phyloP scores from a whole-genome alignment of 2,797 vertebrate genomes.

The Rhadinocentrus ornatus region DNA sequence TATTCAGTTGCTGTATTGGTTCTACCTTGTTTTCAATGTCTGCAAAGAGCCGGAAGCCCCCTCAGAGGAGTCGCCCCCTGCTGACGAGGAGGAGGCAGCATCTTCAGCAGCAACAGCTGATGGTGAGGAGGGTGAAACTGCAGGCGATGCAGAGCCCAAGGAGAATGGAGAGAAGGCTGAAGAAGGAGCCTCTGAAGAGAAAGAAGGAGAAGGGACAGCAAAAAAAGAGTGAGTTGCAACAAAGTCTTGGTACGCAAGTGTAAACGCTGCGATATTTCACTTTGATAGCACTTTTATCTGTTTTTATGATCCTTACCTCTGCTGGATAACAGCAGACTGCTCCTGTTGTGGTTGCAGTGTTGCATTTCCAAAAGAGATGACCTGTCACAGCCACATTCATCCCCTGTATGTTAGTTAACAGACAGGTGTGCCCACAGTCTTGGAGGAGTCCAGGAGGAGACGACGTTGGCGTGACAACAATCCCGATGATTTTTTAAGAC shows the following conservation, averaged over 20 bases:
- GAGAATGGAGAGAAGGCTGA: slow-evolving; percentile 79
- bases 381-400: slow-evolving; percentile 46
- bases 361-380: slow-evolving; percentile 57
- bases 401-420: slow-evolving; percentile 19
- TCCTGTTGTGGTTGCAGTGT: slow-evolving; percentile 45
- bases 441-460: slow-evolving; percentile 57
- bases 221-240: slow-evolving; percentile 79
- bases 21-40: background rate
- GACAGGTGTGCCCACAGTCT: slow-evolving; percentile 35
- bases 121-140: slow-evolving; percentile 58
- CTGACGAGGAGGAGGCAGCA: slow-evolving; percentile 85
- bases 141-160: slow-evolving; percentile 33
- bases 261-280: slow-evolving; percentile 78
- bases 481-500: background rate
- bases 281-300: slow-evolving; percentile 77
- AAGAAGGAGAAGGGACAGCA: slow-evolving; percentile 44
- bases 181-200: slow-evolving; percentile 55
- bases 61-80: slow-evolving; percentile 89
- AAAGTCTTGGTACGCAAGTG: slow-evolving; percentile 38
- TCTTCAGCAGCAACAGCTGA: slow-evolving; percentile 80
- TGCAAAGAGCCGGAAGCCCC: slow-evolving; percentile 86
- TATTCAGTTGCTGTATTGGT: background rate
- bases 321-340: slow-evolving; percentile 63
- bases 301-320: slow-evolving; percentile 72
- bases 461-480: background rate